Conservation (phyloP, 2,888 invertebrate genomes). For the Trachelus troglodyta region DNA sequence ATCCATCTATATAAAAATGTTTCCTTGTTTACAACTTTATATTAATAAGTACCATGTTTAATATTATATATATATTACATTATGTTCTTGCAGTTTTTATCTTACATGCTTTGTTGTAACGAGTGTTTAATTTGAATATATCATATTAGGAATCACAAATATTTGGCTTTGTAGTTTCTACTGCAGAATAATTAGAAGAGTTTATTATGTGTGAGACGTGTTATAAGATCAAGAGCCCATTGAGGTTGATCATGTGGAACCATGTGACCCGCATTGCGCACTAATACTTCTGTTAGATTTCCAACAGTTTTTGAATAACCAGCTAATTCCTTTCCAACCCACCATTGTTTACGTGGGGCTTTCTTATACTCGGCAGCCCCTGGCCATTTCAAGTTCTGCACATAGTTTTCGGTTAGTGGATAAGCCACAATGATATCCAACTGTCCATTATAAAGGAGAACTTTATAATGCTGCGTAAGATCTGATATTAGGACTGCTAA, state of each 20-base stretch:
- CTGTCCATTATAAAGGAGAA: conserved; percentile 90
- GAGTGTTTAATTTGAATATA: neutral
- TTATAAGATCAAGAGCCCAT: conserved; percentile 67
- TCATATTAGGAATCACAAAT: neutral
- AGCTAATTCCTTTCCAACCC: conserved; percentile 61
- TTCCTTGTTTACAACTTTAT: neutral
- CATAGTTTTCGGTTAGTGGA: conserved; percentile 84
- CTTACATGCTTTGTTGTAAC: neutral
- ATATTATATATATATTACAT: neutral
- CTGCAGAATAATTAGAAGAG: neutral
- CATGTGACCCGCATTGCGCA: conserved; percentile 68
- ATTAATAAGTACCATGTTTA: neutral
- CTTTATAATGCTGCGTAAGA: conserved; percentile 75
- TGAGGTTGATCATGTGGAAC: conserved; percentile 68
- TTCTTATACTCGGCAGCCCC: conserved; percentile 64
- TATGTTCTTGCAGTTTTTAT: neutral
- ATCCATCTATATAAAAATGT: neutral
- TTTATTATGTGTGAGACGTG: conserved; percentile 58
- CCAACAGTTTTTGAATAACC: conserved; percentile 63
- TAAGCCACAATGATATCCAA: conserved; percentile 92
- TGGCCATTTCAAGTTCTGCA: conserved; percentile 70
- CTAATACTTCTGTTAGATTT: conserved; percentile 63
- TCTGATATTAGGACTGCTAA: conserved; percentile 80
- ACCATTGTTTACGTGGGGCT: conserved; percentile 64
- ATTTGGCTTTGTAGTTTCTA: neutral